phyloP scores from a whole-genome alignment of 2,888 invertebrate genomes.

The Agriotes lineatus region DNA sequence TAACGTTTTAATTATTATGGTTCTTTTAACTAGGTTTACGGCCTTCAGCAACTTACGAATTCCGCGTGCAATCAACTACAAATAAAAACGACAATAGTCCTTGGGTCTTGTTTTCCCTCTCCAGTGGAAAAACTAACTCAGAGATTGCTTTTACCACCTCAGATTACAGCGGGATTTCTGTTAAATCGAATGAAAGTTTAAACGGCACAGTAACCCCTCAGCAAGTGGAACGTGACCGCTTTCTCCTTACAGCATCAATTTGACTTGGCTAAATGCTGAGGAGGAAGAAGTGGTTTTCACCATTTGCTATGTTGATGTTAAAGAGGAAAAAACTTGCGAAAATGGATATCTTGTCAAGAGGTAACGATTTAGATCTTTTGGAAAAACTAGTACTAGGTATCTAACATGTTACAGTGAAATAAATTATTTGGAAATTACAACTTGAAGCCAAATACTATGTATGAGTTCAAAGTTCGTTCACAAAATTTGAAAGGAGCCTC shows the following conservation, averaged over 20 bases:
- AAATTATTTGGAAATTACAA: constrained; percentile 69
- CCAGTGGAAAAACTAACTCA: constrained; percentile 24
- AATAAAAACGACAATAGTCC: constrained; percentile 48
- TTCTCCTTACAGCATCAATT: constrained; percentile 68
- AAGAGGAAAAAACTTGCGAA: constrained; percentile 62
- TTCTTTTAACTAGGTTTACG: constrained; percentile 63
- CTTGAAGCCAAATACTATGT: constrained; percentile 76
- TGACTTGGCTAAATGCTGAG: constrained; percentile 67
- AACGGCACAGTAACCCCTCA: constrained; percentile 58
- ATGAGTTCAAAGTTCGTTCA: constrained; percentile 79
- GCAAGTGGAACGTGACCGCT: constrained; percentile 67
- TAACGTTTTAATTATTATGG: neutral
- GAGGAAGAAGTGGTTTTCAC: constrained; percentile 64
- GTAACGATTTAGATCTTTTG: constrained; percentile 48
- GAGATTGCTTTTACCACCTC: constrained; percentile 20
- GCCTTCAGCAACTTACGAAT: constrained; percentile 68
- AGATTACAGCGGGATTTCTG: constrained; percentile 36
- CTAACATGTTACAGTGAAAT: constrained; percentile 67
- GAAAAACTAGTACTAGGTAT: too few relatives aligned
- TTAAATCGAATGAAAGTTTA: constrained; percentile 32
- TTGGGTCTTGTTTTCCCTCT: constrained; percentile 48
- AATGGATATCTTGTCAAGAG: constrained; percentile 55
- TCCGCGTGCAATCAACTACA: constrained; percentile 71
- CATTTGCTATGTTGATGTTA: constrained; percentile 68
- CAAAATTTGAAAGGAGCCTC: constrained; percentile 66